Base-by-base conservation (phyloP, 2,888 invertebrate species). In the Plebejus melissa region DNA sequence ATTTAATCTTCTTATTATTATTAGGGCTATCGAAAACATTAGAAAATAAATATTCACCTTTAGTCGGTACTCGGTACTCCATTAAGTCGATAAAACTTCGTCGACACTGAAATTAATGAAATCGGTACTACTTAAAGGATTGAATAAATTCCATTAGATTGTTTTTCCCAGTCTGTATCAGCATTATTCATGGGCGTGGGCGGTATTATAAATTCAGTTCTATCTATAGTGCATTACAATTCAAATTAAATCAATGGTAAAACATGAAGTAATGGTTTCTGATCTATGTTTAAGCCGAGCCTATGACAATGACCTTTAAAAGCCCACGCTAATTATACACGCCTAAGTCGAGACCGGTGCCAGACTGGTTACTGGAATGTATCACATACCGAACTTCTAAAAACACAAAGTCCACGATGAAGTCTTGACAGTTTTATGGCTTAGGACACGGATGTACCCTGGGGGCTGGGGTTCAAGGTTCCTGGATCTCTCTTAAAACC, bases 261-360 rank as follows among this genome's bases (percentile, higher is more conserved):
- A 9, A 13, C 46, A 46, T 28, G 50, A 50, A 72, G 32, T 54
- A 72, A 72, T 72, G 54, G 72, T 72, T 78, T 77, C 75, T 74
- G 77, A 77, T 79, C 76, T 70, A 74, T 77, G 77, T 86, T 84
- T 85, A 83, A 85, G 83, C 82, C 84, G 83, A 86, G 85, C 87
- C 89, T 88, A 88, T 85, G 93, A 93, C 93, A 93, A 92, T 93
- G 93, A 92, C 91, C 93, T 92, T 90, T 91, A 83, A 81, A 84
- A 86, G 87, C 91, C 91, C 91, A 91, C 92, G 91, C 92, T 93
- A 93, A 93, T 92, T 91, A 93, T 93, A 93, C 83, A 84, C 85
- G 84, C 84, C 84, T 85, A 83, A 84, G 83, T 85, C 84, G 83
- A 84, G 83, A 84, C 86, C 85, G 83, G 83, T 84, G 86, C 85